These are phyloP conservation scores for Acanthisitta chloris DNA, from an alignment of 2,113 vertebrate species.

Conservation along the genomic window DNA sequence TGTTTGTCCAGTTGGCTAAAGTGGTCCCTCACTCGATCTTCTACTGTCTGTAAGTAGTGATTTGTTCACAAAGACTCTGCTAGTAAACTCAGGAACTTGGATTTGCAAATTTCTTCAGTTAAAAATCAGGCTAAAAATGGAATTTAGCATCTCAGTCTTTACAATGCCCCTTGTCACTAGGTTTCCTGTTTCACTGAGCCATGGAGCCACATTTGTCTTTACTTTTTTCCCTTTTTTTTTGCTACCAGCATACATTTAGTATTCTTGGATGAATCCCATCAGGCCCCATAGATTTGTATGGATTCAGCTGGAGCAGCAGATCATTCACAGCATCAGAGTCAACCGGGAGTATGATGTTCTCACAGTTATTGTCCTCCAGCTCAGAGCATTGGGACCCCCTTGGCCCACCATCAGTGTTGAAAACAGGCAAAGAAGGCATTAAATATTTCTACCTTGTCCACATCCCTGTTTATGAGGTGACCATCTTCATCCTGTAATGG, in stretches of 20 bases:
- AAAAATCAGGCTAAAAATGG: neutral
- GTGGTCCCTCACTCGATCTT: neutral
- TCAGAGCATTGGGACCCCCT: no score
- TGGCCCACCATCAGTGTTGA: no score
- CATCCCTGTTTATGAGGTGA: no score
- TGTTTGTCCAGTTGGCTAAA: neutral
- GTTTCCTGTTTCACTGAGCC: neutral
- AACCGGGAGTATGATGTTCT: no score
- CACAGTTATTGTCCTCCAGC: no score
- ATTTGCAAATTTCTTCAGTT: neutral
- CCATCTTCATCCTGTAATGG: no score
- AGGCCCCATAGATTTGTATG: no score
- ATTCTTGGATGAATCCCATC: no score
- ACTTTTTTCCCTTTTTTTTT: neutral
- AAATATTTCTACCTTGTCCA: no score
- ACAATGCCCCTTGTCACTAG: neutral
- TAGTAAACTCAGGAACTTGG: neutral
- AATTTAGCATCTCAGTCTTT: neutral
- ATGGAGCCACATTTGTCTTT: neutral
- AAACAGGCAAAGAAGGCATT: no score
- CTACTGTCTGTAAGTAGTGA: neutral
- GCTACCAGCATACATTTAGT: rapidly evolving
- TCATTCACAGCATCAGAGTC: no score
- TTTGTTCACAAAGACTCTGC: neutral
- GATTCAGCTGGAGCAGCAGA: no score